Base-by-base conservation (phyloP, 2,113 vertebrate species). In the Mormyrus lacerda region DNA sequence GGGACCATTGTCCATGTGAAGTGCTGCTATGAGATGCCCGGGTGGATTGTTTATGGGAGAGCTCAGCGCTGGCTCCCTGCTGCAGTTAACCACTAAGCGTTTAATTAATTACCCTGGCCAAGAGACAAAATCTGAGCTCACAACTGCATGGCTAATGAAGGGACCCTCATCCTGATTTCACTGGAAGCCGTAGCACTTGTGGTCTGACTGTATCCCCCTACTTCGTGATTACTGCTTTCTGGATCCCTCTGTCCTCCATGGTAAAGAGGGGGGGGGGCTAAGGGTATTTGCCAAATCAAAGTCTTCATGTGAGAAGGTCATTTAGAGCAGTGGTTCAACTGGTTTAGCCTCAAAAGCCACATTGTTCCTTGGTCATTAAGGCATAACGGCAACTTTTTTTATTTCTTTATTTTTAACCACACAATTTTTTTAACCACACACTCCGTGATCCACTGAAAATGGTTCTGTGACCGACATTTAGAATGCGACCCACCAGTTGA, bases 11-110 rank as follows among this genome's bases (percentile, higher is more conserved):
- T 88, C 39, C 39, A 51, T 51, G 76, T 69, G 44, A 89, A 44
- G 39, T 89, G 89, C 91, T 91, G 89, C 83, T 90, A 85, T 58
- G 61, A 91, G 83, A 88, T 88, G 89, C 50, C 90, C 84, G 53
- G 27, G 19, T 45, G 69, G 92, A 92, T 90, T 86, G 88, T 50
- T 55, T 85, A 83, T 11, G 3, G 53, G 6, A 11, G n/a, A 11
- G 45, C 42, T 13, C 9, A 17, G 21, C 5, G 24, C 2, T 19
- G 5, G 13, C 17, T 88, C 15, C 61, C 65, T 50, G 45, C 27
- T 50, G 27, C 87, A 86, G 47, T 85, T 31, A 85, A 4, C 5
- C 79, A 83, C 3, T 2, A 24, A 2, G 11, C 4, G 3, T 88
- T 45, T 50, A 51, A 76, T 76, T 19, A 69, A 19, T 31, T 31